Conservation (phyloP, 2,113 vertebrate genomes). For the Trinectes maculatus region DNA sequence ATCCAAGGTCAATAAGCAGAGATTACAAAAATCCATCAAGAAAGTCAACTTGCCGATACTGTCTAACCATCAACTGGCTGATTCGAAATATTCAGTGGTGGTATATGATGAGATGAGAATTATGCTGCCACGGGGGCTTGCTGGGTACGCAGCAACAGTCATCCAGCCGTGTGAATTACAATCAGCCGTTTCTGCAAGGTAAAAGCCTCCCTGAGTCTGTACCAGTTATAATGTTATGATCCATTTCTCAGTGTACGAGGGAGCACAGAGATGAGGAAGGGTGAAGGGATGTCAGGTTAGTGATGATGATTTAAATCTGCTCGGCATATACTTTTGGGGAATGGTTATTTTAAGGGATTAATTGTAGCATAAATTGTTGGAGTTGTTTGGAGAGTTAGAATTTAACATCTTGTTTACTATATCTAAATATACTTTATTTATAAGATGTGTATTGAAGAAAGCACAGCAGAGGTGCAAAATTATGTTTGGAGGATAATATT, state of each 20-base stretch:
- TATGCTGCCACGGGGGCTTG: neutral
- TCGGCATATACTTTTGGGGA: no score
- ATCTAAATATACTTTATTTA: no score
- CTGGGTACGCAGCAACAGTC: neutral
- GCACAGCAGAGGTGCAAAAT: no score
- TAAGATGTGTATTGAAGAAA: no score
- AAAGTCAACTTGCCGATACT: neutral
- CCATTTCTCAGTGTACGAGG: neutral
- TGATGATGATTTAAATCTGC: conserved; percentile 13
- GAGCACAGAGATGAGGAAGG: neutral
- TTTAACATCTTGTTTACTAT: no score
- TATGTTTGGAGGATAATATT: no score
- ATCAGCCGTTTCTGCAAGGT: neutral
- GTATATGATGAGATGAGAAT: conserved; percentile 3
- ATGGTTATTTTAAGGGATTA: no score
- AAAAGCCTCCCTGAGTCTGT: neutral
- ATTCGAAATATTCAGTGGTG: neutral
- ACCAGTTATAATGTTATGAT: neutral
- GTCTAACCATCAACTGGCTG: neutral
- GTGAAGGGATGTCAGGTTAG: conserved; percentile 10
- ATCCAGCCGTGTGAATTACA: neutral
- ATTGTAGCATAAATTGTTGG: no score
- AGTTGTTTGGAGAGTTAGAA: no score
- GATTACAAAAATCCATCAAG: conserved; percentile 5
- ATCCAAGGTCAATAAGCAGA: neutral